Evolutionary conservation across 2,797 vertebrate species (phyloP).

Genomic region (Dipus sagitta): DNA sequence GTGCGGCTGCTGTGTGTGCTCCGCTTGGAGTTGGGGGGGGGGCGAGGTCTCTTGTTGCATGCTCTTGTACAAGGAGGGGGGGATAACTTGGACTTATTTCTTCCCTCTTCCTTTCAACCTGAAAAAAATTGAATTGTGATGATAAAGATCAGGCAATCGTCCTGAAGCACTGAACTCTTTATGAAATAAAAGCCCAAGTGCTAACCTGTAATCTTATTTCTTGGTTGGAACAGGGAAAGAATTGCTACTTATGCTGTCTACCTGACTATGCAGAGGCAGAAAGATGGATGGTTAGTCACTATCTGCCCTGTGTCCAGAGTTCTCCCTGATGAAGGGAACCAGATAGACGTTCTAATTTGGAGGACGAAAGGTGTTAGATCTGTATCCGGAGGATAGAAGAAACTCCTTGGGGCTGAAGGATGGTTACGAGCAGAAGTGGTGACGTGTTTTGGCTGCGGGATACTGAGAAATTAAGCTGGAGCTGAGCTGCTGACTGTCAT

Average conservation of each 20-base stretch:
- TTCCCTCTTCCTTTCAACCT: conserved; percentile 53
- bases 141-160: conserved; percentile 73
- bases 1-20: not conserved
- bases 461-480: too few relatives aligned
- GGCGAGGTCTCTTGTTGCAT: conserved; percentile 38
- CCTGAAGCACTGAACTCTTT: conserved; percentile 61
- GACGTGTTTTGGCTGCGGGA: not conserved
- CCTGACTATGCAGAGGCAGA: not conserved
- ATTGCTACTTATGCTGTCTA: not conserved
- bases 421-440: not conserved
- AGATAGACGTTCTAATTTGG: not conserved
- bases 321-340: not conserved
- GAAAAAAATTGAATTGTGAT: conserved; percentile 66
- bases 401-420: not conserved
- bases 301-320: not conserved
- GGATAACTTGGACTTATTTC: conserved; percentile 54
- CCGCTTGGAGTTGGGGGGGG: not conserved
- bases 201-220: conserved; percentile 56
- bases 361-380: not conserved
- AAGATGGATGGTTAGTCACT: not conserved
- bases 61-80: conserved; percentile 27
- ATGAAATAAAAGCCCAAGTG: conserved; percentile 63
- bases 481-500: too few relatives aligned
- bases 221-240: conserved; percentile 56
- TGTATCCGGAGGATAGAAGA: not conserved